These are phyloP conservation scores for Engystomops pustulosus DNA, from an alignment of 2,113 vertebrate genomes.

Conservation along the genomic window DNA sequence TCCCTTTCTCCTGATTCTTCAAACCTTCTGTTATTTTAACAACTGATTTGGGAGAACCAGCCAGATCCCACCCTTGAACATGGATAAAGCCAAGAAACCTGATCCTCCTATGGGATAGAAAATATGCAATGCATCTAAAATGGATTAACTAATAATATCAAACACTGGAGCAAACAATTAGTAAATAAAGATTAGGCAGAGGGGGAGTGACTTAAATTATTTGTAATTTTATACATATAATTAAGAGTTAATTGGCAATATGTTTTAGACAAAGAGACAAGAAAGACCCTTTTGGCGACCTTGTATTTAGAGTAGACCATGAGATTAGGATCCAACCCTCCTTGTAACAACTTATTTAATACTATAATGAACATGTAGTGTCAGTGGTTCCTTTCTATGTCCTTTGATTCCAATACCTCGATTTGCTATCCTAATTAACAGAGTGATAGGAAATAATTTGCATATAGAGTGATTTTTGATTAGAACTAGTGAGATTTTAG, in stretches of 20 bases:
- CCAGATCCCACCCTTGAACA: too few species aligned
- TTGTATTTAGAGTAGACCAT: neutral
- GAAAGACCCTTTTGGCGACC: neutral
- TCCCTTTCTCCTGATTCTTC: too few species aligned
- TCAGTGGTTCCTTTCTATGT: neutral
- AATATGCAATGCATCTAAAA: too few species aligned
- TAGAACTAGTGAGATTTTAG: constrained; percentile 52
- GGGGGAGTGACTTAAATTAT: neutral
- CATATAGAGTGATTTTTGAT: constrained; percentile 58
- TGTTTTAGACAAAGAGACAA: neutral
- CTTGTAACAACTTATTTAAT: neutral
- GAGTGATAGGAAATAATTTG: constrained; percentile 40
- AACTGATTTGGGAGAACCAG: too few species aligned
- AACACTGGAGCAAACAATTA: too few species aligned
- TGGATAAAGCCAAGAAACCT: too few species aligned
- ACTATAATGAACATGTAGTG: neutral
- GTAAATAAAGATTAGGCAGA: too few species aligned
- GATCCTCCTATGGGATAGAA: too few species aligned
- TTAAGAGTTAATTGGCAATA: too few species aligned
- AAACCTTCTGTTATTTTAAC: too few species aligned
- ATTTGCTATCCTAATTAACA: constrained; percentile 42
- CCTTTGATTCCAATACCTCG: neutral
- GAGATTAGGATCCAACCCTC: neutral
- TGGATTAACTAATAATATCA: neutral
- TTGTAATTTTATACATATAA: neutral